Evolutionary conservation across 1,140 invertebrate species (phyloP).

Genomic region (Caerostris darwini): DNA sequence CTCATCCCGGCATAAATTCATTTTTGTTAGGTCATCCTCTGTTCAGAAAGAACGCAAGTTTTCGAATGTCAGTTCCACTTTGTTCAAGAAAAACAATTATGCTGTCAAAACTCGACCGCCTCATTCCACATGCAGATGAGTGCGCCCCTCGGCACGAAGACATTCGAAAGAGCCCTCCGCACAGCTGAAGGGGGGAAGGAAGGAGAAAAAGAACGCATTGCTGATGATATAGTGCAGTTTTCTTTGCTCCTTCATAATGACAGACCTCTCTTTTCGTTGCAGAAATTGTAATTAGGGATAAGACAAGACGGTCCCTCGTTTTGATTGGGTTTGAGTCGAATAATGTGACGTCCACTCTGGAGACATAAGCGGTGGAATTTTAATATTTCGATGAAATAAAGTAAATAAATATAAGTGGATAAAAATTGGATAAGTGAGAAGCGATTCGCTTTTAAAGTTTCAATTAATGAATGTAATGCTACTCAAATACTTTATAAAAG

Average conservation of each 20-base stretch:
- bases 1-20: too few relatives aligned
- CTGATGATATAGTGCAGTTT: background rate
- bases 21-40: too few relatives aligned
- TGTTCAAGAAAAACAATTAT: conserved; percentile 5
- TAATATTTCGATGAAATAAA: background rate
- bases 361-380: background rate
- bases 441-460: too few relatives aligned
- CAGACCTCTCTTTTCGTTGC: background rate
- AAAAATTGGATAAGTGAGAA: too few relatives aligned
- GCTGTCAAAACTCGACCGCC: conserved; percentile 9
- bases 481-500: too few relatives aligned
- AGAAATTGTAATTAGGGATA: background rate
- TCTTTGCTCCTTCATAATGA: background rate
- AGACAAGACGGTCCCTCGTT: background rate
- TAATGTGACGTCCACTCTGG: background rate
- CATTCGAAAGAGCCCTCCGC: conserved; percentile 19
- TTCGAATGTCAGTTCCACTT: background rate
- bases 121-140: conserved; percentile 39
- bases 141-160: background rate
- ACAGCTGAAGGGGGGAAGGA: background rate
- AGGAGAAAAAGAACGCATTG: background rate
- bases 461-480: too few relatives aligned
- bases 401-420: too few relatives aligned
- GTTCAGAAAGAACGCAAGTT: background rate
- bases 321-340: background rate